Conservation (phyloP, 2,797 vertebrate species). For the Brotula barbata region DNA sequence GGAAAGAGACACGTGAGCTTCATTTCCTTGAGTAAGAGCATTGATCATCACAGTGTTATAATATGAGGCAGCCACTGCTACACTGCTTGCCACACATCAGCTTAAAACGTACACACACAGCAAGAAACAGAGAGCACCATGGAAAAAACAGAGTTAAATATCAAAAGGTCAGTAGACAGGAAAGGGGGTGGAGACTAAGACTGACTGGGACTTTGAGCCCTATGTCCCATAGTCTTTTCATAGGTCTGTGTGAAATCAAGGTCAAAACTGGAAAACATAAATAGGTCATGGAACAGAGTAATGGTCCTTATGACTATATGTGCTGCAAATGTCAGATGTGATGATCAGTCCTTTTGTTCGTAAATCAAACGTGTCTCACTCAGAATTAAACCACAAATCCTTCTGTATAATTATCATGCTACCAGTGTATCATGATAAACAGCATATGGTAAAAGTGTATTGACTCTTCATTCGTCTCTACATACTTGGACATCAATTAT, state of each 20-base stretch:
- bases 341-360: constrained; percentile 32
- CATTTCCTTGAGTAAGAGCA: constrained; percentile 66
- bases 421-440: not conserved
- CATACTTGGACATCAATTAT: constrained; percentile 49
- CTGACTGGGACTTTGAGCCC: constrained; percentile 49
- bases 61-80: constrained; percentile 49
- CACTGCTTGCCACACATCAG: constrained; percentile 39
- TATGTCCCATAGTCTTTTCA: constrained; percentile 49
- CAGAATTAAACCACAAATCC: constrained; percentile 24
- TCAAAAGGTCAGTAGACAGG: constrained; percentile 69
- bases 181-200: constrained; percentile 53
- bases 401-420: not conserved
- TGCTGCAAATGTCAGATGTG: constrained; percentile 63
- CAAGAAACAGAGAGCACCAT: constrained; percentile 10
- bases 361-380: constrained; percentile 37
- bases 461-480: constrained; percentile 45
- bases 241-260: constrained; percentile 53
- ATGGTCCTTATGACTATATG: constrained; percentile 52
- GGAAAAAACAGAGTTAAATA: constrained; percentile 61
- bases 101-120: constrained; percentile 29
- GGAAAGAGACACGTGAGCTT: constrained; percentile 65
- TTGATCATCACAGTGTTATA: constrained; percentile 68
- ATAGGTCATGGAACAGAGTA: constrained; percentile 32
- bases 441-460: not conserved
- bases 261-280: constrained; percentile 30